phyloP scores from a whole-genome alignment of 1,140 invertebrate genomes.

The Seison nebaliae region DNA sequence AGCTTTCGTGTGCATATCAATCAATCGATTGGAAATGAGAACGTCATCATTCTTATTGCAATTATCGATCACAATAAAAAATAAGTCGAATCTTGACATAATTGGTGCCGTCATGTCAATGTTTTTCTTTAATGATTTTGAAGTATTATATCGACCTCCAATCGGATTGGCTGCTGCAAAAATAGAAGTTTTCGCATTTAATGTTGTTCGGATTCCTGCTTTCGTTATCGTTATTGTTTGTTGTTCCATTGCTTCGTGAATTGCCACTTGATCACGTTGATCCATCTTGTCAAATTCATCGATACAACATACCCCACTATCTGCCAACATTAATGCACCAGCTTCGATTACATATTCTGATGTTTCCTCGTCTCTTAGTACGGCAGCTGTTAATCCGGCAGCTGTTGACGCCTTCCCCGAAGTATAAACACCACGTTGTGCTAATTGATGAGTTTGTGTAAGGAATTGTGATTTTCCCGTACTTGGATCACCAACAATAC shows the following conservation, averaged over 20 bases:
- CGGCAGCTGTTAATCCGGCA: constrained; percentile 85
- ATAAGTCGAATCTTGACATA: constrained; percentile 94
- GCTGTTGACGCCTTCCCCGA: constrained; percentile 91
- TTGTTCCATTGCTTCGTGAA: constrained; percentile 99
- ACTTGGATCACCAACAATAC: constrained; percentile 89
- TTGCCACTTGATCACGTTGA: constrained; percentile 76
- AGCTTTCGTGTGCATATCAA: constrained; percentile 56
- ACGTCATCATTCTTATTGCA: constrained; percentile 75
- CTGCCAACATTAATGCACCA: constrained; percentile 88
- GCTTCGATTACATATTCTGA: constrained; percentile 97
- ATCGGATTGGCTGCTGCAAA: constrained; percentile 91
- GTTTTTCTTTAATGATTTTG: constrained; percentile 79
- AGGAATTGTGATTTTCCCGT: constrained; percentile 91
- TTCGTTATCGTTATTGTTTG: constrained; percentile 96
- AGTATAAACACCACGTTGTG: constrained; percentile 79
- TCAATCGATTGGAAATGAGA: constrained; percentile 74
- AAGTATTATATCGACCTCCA: constrained; percentile 69
- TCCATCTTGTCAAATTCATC: constrained; percentile 99
- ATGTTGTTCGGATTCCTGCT: constrained; percentile 74
- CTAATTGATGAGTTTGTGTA: constrained; percentile 57
- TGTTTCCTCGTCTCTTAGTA: constrained; percentile 83
- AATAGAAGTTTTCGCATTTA: constrained; percentile 90
- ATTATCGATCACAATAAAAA: constrained; percentile 87
- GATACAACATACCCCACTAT: constrained; percentile 96
- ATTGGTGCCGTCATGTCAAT: constrained; percentile 73